Conservation (phyloP, 2,797 vertebrate species). For the Spinus olivaceus region DNA sequence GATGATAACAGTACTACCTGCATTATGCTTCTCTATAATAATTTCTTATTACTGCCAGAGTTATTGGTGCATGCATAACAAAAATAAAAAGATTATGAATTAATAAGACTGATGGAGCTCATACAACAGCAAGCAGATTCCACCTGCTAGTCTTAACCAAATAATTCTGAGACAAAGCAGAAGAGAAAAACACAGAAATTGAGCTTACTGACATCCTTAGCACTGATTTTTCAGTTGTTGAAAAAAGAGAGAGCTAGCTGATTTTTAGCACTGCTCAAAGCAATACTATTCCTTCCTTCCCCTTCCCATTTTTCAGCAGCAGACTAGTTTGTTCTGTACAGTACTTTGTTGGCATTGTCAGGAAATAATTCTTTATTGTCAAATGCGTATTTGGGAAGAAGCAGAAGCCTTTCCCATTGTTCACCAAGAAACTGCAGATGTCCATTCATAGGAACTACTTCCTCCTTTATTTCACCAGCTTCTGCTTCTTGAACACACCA, state of each 20-base stretch:
- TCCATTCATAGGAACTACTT: not conserved
- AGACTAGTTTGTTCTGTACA: not conserved
- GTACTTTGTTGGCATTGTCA: not conserved
- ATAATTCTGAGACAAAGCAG: not conserved
- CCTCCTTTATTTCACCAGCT: not conserved
- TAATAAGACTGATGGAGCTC: not conserved
- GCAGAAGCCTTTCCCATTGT: not conserved
- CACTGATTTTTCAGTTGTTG: not conserved
- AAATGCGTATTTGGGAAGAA: not conserved
- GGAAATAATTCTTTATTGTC: not conserved
- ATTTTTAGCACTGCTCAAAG: not conserved
- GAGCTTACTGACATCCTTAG: not conserved
- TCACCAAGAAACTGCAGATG: not conserved
- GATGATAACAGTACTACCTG: not conserved
- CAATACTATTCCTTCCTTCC: not conserved
- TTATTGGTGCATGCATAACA: not conserved
- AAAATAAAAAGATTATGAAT: constrained; percentile 1
- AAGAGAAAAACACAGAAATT: not conserved
- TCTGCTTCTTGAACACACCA: not conserved
- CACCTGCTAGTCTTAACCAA: not conserved
- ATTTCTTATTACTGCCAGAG: not conserved
- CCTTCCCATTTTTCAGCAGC: not conserved
- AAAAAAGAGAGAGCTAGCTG: not conserved
- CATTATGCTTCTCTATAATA: not conserved
- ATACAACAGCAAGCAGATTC: not conserved